Evolutionary conservation across 2,113 vertebrate species (phyloP), one percentile per base, ranked within the genome.

Genomic region (Zapornia atra): DNA sequence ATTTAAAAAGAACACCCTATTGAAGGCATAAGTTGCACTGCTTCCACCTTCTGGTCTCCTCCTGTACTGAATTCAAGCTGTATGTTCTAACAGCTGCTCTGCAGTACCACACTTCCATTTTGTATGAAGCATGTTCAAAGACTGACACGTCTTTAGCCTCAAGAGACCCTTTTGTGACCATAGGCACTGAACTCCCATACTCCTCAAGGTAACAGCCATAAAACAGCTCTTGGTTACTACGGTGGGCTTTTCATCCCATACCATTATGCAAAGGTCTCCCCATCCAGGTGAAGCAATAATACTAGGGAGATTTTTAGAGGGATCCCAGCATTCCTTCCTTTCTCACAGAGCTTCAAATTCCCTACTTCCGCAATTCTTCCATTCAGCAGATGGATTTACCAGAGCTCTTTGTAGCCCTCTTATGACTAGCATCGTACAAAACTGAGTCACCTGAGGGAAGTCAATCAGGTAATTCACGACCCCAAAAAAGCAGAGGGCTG

Each of bases 21-120:
- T 4, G 14, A 48, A 68, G 26, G 34, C 15, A 16, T 12, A 51
- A 95, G 68, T n/a, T 34, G 50, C 88, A 68, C 80, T 96, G 86
- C 92, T 94, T 91, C 96, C 96, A 96, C 91, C 96, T 95, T 53
- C 96, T 95, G 96, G 95, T 14, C 20, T 93, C 54, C 25, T 5
- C 71, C 53, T 50, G 92, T 51, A 96, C 2, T 89, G 61, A 88
- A 29, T 29, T 29, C 40, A 40, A 95, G 34, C 50, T 76, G 22
- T 2, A 34, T 68, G 63, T 15, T 66, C 18, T 33, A 66, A n/a
- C 17, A 63, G 59, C 59, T 66, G 54, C 25, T 70, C 6, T 7
- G 6, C 0, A 57, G 38, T 4, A 12, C 16, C 26, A 22, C n/a
- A 20, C 53, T 91, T 40, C 9, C 20, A 63, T 34, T 70, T 63